Conservation (phyloP, 2,888 invertebrate species). For the Doris montereyensis region DNA sequence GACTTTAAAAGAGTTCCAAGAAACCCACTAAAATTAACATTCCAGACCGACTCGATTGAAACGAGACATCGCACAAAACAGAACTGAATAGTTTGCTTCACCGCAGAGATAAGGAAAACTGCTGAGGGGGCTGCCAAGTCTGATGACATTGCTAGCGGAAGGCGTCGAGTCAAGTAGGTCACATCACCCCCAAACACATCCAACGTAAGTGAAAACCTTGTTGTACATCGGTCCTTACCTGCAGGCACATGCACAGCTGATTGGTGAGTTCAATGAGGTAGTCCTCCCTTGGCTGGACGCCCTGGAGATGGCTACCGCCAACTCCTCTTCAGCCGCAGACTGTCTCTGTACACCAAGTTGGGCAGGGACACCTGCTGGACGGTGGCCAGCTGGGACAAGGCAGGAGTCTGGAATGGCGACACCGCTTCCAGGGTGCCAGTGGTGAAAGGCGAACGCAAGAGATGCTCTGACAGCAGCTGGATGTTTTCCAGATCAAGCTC, state of each 20-base stretch:
- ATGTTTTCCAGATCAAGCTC: conserved; percentile 72
- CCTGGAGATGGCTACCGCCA: conserved; percentile 67
- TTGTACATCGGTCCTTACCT: too few relatives aligned
- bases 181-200: too few relatives aligned
- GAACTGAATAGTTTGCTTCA: too few relatives aligned
- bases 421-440: conserved; percentile 59
- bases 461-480: conserved; percentile 70
- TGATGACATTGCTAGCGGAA: too few relatives aligned
- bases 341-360: conserved; percentile 66
- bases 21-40: too few relatives aligned
- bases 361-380: conserved; percentile 55
- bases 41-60: too few relatives aligned
- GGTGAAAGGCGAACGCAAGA: conserved; percentile 63
- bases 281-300: conserved; percentile 72
- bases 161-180: too few relatives aligned
- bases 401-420: conserved; percentile 29
- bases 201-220: too few relatives aligned
- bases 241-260: conserved; percentile 70
- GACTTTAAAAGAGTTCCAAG: too few relatives aligned
- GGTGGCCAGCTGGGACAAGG: conserved; percentile 59
- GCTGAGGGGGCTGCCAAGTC: too few relatives aligned
- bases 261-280: conserved; percentile 70
- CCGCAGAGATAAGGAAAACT: too few relatives aligned
- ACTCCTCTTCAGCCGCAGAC: conserved; percentile 63
- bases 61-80: too few relatives aligned